Conservation (phyloP, 2,888 invertebrate genomes). For the Himalopsyche tibetana region DNA sequence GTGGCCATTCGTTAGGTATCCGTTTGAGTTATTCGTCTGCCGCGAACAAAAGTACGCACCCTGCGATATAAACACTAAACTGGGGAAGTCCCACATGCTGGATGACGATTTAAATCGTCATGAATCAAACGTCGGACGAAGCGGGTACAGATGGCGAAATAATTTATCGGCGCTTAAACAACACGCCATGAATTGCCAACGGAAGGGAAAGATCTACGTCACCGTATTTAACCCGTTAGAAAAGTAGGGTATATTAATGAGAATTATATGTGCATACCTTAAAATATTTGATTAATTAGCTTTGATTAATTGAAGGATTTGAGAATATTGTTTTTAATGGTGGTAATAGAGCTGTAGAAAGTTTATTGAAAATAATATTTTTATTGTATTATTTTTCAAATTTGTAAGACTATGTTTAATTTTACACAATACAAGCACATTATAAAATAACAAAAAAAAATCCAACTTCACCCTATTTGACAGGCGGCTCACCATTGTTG, state of each 20-base stretch:
- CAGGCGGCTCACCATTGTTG: too few species aligned
- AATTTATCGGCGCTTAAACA: constrained; percentile 43
- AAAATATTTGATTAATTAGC: too few species aligned
- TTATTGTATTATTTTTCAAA: too few species aligned
- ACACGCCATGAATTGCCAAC: constrained; percentile 1
- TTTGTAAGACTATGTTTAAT: too few species aligned
- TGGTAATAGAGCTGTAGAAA: too few species aligned
- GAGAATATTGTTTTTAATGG: too few species aligned
- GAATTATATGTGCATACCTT: too few species aligned
- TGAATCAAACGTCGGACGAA: constrained; percentile 52
- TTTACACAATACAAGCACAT: too few species aligned
- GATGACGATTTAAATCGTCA: constrained; percentile 55
- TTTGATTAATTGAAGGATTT: too few species aligned
- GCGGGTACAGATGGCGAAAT: constrained; percentile 42
- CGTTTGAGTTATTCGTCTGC: constrained; percentile 57
- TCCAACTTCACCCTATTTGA: too few species aligned
- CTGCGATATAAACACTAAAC: constrained; percentile 44
- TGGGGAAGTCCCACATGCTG: constrained; percentile 23
- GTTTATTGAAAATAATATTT: too few species aligned
- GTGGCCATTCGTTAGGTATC: constrained; percentile 28
- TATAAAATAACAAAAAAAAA: too few species aligned
- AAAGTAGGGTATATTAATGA: not conserved
- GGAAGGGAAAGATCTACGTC: constrained; percentile 1
- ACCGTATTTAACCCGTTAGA: not conserved
- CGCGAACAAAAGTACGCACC: constrained; percentile 49